Conservation (phyloP, 2,797 vertebrate genomes). For the Pristis pectinata region DNA sequence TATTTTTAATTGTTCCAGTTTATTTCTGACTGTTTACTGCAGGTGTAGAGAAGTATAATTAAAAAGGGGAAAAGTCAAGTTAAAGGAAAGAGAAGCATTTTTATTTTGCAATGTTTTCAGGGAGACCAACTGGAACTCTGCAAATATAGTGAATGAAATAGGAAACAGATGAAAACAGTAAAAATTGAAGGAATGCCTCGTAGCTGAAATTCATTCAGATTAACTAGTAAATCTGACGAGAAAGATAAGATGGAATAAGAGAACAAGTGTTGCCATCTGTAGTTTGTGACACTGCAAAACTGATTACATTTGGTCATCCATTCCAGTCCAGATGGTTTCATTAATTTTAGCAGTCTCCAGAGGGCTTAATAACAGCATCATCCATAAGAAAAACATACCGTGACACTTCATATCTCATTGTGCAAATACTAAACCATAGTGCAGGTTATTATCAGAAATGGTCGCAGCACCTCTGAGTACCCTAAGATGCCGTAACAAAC, state of each 20-base stretch:
- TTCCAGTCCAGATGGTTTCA: slow-evolving; percentile 81
- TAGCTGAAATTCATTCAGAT: not conserved
- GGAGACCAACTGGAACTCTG: not conserved
- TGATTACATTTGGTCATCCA: slow-evolving; percentile 63
- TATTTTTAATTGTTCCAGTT: not conserved
- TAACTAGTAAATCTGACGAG: not conserved
- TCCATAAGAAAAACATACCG: slow-evolving; percentile 73
- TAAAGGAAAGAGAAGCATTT: not conserved
- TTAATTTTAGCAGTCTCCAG: slow-evolving; percentile 80
- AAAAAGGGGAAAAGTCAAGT: not conserved
- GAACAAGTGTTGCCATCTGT: slow-evolving; percentile 62
- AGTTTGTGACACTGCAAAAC: slow-evolving; percentile 63
- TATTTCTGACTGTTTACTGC: not conserved
- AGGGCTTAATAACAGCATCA: slow-evolving; percentile 69
- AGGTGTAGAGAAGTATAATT: not conserved
- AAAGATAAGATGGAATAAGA: not conserved
- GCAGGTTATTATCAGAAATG: slow-evolving; percentile 59
- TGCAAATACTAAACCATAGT: slow-evolving; percentile 64
- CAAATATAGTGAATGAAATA: not conserved
- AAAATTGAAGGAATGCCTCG: not conserved
- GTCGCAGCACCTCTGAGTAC: too few species aligned
- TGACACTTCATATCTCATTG: slow-evolving; percentile 67
- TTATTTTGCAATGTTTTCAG: not conserved
- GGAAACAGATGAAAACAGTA: not conserved
- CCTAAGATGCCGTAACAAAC: not conserved